Base-by-base conservation (phyloP, 2,888 invertebrate species). In the Drosophila heteroneura region DNA sequence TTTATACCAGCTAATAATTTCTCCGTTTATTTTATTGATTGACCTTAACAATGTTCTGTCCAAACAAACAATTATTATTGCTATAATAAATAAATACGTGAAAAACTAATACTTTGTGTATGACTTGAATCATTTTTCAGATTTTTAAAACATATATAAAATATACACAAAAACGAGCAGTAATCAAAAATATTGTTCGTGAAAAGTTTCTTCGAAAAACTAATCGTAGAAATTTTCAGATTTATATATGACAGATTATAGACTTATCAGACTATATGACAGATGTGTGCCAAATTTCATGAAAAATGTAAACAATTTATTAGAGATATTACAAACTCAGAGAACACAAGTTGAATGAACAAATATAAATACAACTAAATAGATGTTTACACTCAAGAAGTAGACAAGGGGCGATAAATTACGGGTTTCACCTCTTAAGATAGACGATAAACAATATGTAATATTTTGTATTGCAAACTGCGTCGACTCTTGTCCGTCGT, bases 51-150 rank as follows among this genome's bases (percentile, higher is more conserved):
- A 35, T 39, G 32, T 28, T 49, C 64, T 65, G 75, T 68, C 62
- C 72, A 79, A 58, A 26, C 16, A 39, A 52, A 62, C 47, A 62
- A 53, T 63, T 76, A 61, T 64, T 58, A 76, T 76, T 67, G 51
- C 60, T 63, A 73, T 62, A 76, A 73, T 79, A 76, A 79, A 79
- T 59, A 79, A 57, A 53, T 56, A 72, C 63, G 53, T 56, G 58
- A 79, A 62, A 70, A 65, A n/a, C 35, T 22, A 5, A 28, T 16
- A 9, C n/a, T 16, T 53, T 47, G 28, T 44, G 14, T 5, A 1
- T 49, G 47, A 47, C 47, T 47, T 16, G 2, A 26, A 16, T 47
- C 1, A 26, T 47, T 22, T 7, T 47, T 47, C 47, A 47, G 22
- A 16, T 22, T 14, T 22, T 7, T 0, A 4, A 4, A 41, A n/a